phyloP scores from a whole-genome alignment of 2,888 invertebrate species.

The Brassicogethes aeneus region DNA sequence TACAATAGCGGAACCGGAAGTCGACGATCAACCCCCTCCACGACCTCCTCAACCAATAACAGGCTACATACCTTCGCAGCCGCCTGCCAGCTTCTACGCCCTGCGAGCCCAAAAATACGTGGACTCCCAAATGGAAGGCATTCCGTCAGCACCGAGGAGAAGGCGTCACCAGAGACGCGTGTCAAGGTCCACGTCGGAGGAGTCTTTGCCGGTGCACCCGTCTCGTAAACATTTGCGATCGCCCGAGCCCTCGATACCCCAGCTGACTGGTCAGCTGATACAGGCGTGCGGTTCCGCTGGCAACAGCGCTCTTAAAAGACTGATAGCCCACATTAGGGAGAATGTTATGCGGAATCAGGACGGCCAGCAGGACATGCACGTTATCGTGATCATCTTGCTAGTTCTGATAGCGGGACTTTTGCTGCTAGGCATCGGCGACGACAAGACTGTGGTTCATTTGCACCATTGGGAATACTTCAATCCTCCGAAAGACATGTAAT shows the following conservation, averaged over 20 bases:
- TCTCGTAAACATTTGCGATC: slow-evolving; percentile 6
- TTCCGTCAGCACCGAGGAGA: slow-evolving; percentile 41
- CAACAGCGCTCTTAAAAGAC: slow-evolving; percentile 56
- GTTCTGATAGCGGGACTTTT: slow-evolving; percentile 70
- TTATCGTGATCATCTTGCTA: slow-evolving; percentile 69
- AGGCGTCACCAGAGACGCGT: slow-evolving; percentile 40
- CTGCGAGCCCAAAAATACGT: slow-evolving; percentile 33
- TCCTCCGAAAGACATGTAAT: slow-evolving; percentile 55
- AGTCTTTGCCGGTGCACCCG: slow-evolving; percentile 19
- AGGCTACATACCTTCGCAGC: slow-evolving; percentile 36
- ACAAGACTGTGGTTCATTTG: slow-evolving; percentile 60
- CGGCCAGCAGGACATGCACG: slow-evolving; percentile 61
- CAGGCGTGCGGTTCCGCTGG: slow-evolving; percentile 60
- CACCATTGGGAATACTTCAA: slow-evolving; percentile 87
- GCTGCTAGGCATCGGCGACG: slow-evolving; percentile 62
- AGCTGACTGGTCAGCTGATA: slow-evolving; percentile 61
- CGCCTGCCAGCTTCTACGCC: slow-evolving; percentile 38
- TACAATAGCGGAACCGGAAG: slow-evolving; percentile 24
- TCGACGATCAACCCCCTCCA: slow-evolving; percentile 34
- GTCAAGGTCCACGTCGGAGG: slow-evolving; percentile 31
- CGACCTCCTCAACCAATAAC: slow-evolving; percentile 37
- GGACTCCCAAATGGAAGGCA: slow-evolving; percentile 33
- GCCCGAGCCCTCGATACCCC: slow-evolving; percentile 59
- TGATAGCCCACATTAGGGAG: slow-evolving; percentile 56
- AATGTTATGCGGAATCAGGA: slow-evolving; percentile 52